These are phyloP conservation scores for Lamellibrachia luymesi DNA, from an alignment of 1,140 invertebrate genomes.

Conservation along the genomic window DNA sequence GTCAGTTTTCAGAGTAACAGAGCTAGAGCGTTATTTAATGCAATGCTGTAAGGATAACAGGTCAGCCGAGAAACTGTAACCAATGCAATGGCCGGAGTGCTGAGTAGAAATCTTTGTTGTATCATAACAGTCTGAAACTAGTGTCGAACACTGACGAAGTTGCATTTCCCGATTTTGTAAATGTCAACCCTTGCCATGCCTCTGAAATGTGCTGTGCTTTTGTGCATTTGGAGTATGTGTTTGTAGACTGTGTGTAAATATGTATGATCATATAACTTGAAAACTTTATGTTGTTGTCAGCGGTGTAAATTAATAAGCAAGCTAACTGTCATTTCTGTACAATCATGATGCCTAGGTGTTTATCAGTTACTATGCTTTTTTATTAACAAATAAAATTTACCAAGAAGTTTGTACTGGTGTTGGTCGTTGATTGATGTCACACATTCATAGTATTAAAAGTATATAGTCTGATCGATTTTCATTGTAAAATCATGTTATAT, in stretches of 20 bases:
- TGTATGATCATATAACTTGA: background rate
- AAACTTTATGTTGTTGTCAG: background rate
- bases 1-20: background rate
- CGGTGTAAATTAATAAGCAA: background rate
- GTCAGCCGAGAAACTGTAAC: background rate
- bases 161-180: background rate
- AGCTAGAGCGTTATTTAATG: background rate
- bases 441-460: background rate
- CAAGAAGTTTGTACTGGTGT: background rate
- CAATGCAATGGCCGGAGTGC: background rate
- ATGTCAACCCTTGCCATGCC: background rate
- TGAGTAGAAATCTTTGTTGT: background rate
- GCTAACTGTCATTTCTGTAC: background rate
- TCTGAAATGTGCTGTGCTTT: background rate
- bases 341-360: constrained; percentile 1
- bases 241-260: background rate
- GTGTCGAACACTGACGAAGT: background rate
- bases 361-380: background rate
- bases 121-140: background rate
- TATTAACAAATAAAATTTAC: constrained; percentile 6
- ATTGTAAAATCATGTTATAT: too few relatives aligned
- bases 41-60: background rate
- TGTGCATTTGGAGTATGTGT: background rate
- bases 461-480: too few relatives aligned
- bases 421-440: background rate